phyloP scores from a whole-genome alignment of 64 coral and sea anemone genomes.

The Anthopleura sola region DNA sequence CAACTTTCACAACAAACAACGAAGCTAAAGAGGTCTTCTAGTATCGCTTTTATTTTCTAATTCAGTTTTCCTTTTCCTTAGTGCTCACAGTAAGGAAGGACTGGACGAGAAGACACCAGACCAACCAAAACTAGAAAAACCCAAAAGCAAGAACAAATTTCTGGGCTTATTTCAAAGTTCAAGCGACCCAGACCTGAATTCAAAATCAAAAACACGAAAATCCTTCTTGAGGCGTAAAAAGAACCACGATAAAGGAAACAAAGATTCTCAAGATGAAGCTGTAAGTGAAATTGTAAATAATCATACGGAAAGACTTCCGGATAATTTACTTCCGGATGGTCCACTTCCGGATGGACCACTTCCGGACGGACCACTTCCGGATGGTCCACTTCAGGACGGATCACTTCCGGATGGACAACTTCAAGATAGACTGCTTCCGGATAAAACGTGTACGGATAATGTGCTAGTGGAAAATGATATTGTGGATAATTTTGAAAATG shows the following conservation, averaged over 20 bases:
- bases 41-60: too few relatives aligned
- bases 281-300: background rate
- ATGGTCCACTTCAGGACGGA: background rate
- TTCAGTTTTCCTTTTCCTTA: background rate
- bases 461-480: background rate
- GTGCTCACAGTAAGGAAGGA: slow-evolving; percentile 9
- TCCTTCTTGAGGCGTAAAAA: slow-evolving; percentile 19
- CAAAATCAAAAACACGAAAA: slow-evolving; percentile 2
- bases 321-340: background rate
- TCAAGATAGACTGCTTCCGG: background rate
- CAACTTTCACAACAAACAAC: too few relatives aligned
- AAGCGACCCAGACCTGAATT: slow-evolving; percentile 4
- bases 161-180: slow-evolving; percentile 15
- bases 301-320: slow-evolving; percentile 9
- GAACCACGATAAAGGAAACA: background rate
- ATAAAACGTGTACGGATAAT: background rate
- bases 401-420: background rate
- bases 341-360: background rate
- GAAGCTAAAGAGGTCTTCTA: too few relatives aligned
- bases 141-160: background rate
- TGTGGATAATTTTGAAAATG: background rate
- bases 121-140: background rate
- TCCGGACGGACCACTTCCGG: background rate
- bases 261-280: background rate
- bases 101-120: slow-evolving; percentile 2